Evolutionary conservation across 2,888 invertebrate species (phyloP).

Genomic region (Alcis repandata): DNA sequence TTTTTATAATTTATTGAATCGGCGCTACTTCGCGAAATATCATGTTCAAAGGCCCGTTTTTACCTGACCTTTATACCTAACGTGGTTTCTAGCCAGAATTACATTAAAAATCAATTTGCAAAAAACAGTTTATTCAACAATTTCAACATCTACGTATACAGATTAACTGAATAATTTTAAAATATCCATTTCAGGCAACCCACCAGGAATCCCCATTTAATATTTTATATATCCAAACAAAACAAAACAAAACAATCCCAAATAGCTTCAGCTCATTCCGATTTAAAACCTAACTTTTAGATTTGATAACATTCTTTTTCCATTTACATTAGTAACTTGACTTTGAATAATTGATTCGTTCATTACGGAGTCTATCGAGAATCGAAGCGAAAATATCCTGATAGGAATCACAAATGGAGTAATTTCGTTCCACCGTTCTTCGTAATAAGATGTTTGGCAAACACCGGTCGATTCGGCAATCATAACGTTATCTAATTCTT

Average conservation of each 20-base stretch:
- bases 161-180: neutral
- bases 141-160: too few relatives aligned
- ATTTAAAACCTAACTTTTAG: conserved; percentile 26
- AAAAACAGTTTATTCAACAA: too few relatives aligned
- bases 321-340: conserved; percentile 35
- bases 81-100: too few relatives aligned
- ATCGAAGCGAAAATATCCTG: conserved; percentile 32
- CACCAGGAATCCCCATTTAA: neutral
- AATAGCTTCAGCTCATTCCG: conserved; percentile 1
- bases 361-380: conserved; percentile 30
- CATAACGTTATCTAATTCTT: neutral
- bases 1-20: too few relatives aligned
- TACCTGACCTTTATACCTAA: too few relatives aligned
- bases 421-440: conserved; percentile 22
- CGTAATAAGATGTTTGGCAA: conserved; percentile 24
- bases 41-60: too few relatives aligned
- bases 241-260: conserved; percentile 2
- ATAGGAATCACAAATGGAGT: conserved; percentile 37
- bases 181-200: neutral
- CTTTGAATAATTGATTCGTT: conserved; percentile 41
- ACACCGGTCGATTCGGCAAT: conserved; percentile 16
- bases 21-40: too few relatives aligned
- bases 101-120: too few relatives aligned
- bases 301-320: conserved; percentile 23
- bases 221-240: neutral